Evolutionary conservation across 2,113 vertebrate species (phyloP).

Genomic region (Catagonus wagneri): DNA sequence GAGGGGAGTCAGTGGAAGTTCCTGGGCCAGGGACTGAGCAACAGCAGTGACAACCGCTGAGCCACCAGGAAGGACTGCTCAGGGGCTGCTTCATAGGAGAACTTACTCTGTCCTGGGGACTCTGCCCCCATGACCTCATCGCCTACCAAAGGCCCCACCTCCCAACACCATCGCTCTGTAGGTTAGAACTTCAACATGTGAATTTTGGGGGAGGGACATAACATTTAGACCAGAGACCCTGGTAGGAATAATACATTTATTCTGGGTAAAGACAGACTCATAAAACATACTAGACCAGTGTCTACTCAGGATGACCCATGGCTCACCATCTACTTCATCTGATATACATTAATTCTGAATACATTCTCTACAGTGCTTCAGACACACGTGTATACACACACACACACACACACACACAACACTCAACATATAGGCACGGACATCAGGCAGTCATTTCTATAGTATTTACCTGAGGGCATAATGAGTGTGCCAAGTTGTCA

Average conservation of each 20-base stretch:
- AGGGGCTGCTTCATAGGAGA: neutral
- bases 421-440: neutral
- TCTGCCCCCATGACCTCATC: neutral
- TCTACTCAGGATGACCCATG: neutral
- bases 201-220: neutral
- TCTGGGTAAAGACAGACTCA: neutral
- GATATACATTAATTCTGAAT: neutral
- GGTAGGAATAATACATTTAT: neutral
- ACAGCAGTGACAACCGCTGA: too few species aligned
- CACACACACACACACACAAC: neutral
- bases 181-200: neutral
- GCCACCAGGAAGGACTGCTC: neutral
- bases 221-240: neutral
- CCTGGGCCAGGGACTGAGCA: too few species aligned
- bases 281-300: neutral
- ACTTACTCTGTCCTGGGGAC: neutral
- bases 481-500: conserved; percentile 70
- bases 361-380: neutral
- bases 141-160: too few species aligned
- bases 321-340: neutral
- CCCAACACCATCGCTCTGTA: too few species aligned
- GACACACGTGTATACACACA: neutral
- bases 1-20: neutral
- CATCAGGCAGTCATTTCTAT: neutral
- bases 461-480: conserved; percentile 55